Evolutionary conservation across 2,113 vertebrate genomes (phyloP), one percentile per base, ranked within the genome.

Genomic region (Vulpes lagopus): DNA sequence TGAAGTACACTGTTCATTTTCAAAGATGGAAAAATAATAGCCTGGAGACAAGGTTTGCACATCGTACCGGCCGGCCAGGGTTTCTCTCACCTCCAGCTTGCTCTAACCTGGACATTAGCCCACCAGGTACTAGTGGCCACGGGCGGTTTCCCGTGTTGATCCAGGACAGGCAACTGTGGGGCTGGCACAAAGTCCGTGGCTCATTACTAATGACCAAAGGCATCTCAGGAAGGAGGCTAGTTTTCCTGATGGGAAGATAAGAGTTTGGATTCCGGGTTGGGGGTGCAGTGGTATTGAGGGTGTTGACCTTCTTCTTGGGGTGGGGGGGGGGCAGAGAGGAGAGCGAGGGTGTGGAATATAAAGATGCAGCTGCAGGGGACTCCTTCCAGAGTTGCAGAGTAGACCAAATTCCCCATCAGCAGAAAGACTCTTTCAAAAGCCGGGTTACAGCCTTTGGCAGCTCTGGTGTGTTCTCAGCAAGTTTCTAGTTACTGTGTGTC

Each of bases 201-300:
- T 94, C 8, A 8, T 90, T 84, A 82, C 84, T 60, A 35, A 19
- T 55, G 82, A 86, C 87, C 5, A 1, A 76, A 86, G 86, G 95
- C 74, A 83, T 76, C 53, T 96, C 43, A n/a, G 87, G 89, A 86
- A 90, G 74, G 95, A 53, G 64, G 30, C 65, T 27, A 10, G 87
- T 93, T 96, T 97, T 86, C 91, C 74, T 55, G 32, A 91, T 92
- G 69, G 83, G 85, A 89, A 97, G 92, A 88, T 85, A 92, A 97
- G 86, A 83, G 73, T 94, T 93, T 67, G 64, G 78, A 89, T 92
- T 97, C 92, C 1, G 32, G 87, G 55, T 78, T 95, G 87, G 69
- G 87, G 88, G 53, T 73, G 59, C 74, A 76, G 74, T 84, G 93
- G 51, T 81, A 32, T 95, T 91, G 97, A 89, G 90, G 94, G 93